Percentiles rank a stretch among this genome's conserved stretches.
These are phyloP conservation scores for Ectemnius cavifrons DNA, from an alignment of 2,888 invertebrate species.

Conservation along the genomic window DNA sequence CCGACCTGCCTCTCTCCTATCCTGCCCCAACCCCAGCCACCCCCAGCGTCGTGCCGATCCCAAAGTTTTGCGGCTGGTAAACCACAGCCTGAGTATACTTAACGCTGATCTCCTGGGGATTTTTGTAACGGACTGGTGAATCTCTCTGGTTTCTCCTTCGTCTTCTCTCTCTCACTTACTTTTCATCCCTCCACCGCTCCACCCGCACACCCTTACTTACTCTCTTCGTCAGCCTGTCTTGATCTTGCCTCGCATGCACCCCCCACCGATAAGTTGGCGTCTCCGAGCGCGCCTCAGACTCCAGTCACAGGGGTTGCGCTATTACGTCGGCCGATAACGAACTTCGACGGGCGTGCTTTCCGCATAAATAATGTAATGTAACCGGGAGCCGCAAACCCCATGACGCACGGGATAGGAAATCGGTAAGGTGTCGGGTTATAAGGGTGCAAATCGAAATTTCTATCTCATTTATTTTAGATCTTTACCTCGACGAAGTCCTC, in stretches of 20 bases:
- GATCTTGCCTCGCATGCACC: background rate
- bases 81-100: conserved; percentile 37
- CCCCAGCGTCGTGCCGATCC: conserved; percentile 18
- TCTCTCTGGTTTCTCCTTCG: background rate
- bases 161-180: background rate
- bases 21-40: background rate
- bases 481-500: too few species aligned
- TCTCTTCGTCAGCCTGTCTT: conserved; percentile 4
- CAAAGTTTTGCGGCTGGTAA: conserved; percentile 31
- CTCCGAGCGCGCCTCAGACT: background rate
- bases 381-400: background rate
- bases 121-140: conserved; percentile 11
- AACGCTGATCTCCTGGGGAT: conserved; percentile 31
- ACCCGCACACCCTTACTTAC: background rate
- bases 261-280: background rate
- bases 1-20: background rate
- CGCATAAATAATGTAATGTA: conserved; percentile 27
- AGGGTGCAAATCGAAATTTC: background rate
- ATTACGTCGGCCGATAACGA: conserved; percentile 19
- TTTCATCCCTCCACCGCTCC: background rate
- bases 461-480: too few species aligned
- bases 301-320: background rate
- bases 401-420: conserved; percentile 16
- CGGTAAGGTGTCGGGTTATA: background rate
- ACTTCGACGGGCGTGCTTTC: conserved; percentile 14